Base-by-base conservation (phyloP, 2,113 vertebrate species). In the Panthera tigris region DNA sequence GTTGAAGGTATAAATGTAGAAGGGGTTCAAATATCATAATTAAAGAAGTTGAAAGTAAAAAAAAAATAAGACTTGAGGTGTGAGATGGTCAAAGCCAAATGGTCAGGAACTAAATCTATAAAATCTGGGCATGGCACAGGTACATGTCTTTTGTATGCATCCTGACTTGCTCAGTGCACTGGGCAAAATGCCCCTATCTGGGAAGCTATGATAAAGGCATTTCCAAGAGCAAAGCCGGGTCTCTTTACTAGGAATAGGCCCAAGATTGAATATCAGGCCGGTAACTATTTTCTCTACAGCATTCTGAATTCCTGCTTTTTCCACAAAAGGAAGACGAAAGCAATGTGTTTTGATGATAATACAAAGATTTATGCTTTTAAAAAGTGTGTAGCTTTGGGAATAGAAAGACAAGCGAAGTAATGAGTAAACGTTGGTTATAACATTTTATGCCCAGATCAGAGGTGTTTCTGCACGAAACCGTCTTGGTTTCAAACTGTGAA, bases 121-220 rank as follows among this genome's bases (percentile, higher is more conserved):
- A 95, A 89, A 73, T 95, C n/a, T 82, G 69, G 85, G 57, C 25
- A 85, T n/a, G 88, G 41, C 81, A 36, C 90, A 5, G 9, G 14
- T 84, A 65, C 41, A 45, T 96, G 88, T 84, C 16, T 89, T 92
- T 78, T 90, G 57, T 76, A 36, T 71, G 16, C 93, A 36, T 76
- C 86, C 81, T 91, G 45, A 36, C 63, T 95, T 81, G 52, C 71
- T 95, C 89, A 93, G 76, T 71, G 18, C 84, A 97, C n/a, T 96
- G 68, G 52, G n/a, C 36, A 79, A 96, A 93, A 94, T 55, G 9
- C 12, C 31, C 50, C 27, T 66, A 33, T 66, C 25, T 41, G 48
- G 88, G 14, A 96, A 95, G 33, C 92, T 95, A 90, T 65, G 63
- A 92, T 95, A 88, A 92, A 97, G 50, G 33, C 52, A 94, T 90